A percentile compares a stretch with the other conserved stretches of the same genome.
Evolutionary conservation across 2,113 vertebrate species (phyloP).

Genomic region (Microcebus lehilahytsara): DNA sequence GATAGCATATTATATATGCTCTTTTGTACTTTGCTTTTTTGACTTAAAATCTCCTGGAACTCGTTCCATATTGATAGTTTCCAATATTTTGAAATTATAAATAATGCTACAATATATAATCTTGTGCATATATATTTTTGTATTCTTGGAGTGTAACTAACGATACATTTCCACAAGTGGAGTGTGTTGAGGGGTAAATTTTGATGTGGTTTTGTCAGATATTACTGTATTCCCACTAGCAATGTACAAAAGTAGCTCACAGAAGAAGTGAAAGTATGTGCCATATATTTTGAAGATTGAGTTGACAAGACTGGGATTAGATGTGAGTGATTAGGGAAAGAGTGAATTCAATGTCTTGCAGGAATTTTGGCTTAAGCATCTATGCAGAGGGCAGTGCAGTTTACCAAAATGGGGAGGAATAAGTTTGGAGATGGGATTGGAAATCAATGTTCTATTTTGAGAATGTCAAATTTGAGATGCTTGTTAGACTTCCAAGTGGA

Average conservation of each 20-base stretch:
- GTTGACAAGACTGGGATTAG: background rate
- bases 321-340: background rate
- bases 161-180: background rate
- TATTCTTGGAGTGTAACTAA: background rate
- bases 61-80: background rate
- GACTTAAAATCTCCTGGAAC: background rate
- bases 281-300: background rate
- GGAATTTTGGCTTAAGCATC: background rate
- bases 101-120: background rate
- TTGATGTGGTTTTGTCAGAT: background rate
- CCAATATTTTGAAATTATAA: background rate
- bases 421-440: background rate
- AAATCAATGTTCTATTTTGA: background rate
- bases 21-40: constrained; percentile 17
- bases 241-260: background rate
- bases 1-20: background rate
- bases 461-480: background rate
- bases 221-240: background rate
- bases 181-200: background rate
- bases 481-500: background rate
- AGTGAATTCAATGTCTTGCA: background rate
- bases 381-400: background rate
- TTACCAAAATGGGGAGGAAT: background rate
- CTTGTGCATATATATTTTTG: background rate
- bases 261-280: background rate